Base-by-base conservation (phyloP, 2,113 vertebrate species). In the Sinocyclocheilus rhinocerous region DNA sequence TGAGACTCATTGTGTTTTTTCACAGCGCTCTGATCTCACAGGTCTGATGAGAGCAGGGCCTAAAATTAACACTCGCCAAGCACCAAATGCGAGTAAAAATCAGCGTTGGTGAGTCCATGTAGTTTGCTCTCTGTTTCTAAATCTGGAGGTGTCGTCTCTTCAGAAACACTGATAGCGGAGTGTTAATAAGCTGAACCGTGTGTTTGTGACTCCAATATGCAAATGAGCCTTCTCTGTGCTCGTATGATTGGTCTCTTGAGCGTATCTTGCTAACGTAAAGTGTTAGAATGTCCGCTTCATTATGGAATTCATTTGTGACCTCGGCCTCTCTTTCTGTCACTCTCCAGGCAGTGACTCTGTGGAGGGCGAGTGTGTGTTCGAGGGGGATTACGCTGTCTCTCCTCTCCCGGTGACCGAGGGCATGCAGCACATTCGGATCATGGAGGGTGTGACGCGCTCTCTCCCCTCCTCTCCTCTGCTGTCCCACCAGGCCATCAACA, bases 351-450 rank as follows among this genome's bases (percentile, higher is more conserved):
- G 96, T 92, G 95, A 95, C 92, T 85, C 85, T n/a, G 95, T 95
- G 92, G 96, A 97, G 94, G 95, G 95, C 70, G 96, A 97, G 93
- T 96, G 96, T 95, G 95, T 95, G 93, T 97, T 96, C 92, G 96
- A 97, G 92, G 94, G 96, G 4, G 96, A 97, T 93, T 97, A 96
- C 89, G 93, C 94, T 0, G 92, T 96, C 36, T 93, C 96, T 0
- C 92, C 96, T 10, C 95, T 97, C 89, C 92, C 96, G 88, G 95
- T 96, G 94, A 96, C 94, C 89, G 96, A 97, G 95, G 96, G 96
- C 94, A 97, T 97, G 96, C 97, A 97, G 95, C 97, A 97, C 93
- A 96, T 97, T 94, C 96, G 97, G 92, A 97, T 97, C 94, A 97
- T 97, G 97, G 97, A 97, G 95, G 97, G 97, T 91, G 94, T 97